Conservation (phyloP, 2,113 vertebrate genomes). For the Pygoscelis adeliae region DNA sequence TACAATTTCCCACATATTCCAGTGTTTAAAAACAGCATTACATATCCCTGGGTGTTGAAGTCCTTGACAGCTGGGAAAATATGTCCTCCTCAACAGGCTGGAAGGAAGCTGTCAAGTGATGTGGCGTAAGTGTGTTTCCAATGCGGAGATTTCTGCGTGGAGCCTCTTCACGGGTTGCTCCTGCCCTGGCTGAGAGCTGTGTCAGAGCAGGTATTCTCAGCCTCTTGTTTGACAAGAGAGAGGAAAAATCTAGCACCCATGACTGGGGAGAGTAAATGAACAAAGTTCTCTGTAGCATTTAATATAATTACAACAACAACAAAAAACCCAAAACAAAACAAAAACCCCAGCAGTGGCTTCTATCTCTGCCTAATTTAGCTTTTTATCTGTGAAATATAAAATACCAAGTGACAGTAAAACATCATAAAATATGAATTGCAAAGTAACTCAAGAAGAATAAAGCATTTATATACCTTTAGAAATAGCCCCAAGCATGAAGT, state of each 20-base stretch:
- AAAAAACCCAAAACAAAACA: not conserved
- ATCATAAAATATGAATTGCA: not conserved
- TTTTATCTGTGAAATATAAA: not conserved
- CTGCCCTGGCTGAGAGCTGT: not conserved
- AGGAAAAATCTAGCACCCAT: not conserved
- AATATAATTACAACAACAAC: not conserved
- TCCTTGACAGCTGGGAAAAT: not conserved
- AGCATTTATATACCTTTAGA: not conserved
- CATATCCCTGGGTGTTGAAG: not conserved
- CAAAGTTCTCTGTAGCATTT: not conserved
- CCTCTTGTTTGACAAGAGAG: not conserved
- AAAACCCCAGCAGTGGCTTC: not conserved
- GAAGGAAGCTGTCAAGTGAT: not conserved
- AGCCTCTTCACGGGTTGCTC: not conserved
- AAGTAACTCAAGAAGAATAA: not conserved
- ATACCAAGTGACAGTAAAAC: not conserved
- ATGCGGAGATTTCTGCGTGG: not conserved
- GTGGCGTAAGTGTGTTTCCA: not conserved
- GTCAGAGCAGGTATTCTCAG: not conserved
- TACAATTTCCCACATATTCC: not conserved
- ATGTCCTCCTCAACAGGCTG: accelerated
- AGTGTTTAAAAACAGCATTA: not conserved
- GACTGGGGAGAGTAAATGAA: not conserved
- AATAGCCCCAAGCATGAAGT: not conserved
- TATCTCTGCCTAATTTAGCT: not conserved